phyloP scores from a whole-genome alignment of 2,113 vertebrate genomes.

The Stomatorhinus ivindoensis region DNA sequence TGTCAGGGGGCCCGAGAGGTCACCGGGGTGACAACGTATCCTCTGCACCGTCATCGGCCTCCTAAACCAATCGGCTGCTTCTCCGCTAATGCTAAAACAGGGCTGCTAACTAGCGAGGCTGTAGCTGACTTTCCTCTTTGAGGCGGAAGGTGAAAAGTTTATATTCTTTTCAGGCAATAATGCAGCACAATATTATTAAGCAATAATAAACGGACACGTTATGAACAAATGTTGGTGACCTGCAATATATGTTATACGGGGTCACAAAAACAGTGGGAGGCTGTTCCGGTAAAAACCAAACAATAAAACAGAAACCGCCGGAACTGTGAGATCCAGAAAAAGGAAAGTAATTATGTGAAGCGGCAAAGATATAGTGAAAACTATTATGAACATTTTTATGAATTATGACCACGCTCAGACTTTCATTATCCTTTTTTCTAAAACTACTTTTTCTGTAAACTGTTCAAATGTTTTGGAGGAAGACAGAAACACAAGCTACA shows the following conservation, averaged over 20 bases:
- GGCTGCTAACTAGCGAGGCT: neutral
- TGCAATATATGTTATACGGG: neutral
- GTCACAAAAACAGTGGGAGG: neutral
- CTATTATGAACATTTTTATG: neutral
- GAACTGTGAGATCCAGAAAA: neutral
- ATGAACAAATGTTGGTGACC: neutral
- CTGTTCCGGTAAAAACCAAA: neutral
- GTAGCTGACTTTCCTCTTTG: neutral
- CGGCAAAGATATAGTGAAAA: neutral
- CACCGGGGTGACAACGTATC: neutral
- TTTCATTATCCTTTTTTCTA: neutral
- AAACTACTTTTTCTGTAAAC: neutral
- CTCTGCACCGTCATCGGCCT: neutral
- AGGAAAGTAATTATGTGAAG: neutral
- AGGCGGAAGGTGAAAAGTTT: neutral
- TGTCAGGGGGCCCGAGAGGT: neutral
- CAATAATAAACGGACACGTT: neutral
- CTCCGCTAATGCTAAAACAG: neutral
- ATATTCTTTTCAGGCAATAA: neutral
- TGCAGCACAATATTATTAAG: neutral
- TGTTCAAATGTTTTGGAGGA: neutral
- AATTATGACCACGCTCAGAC: neutral
- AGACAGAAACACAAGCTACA: slow-evolving; percentile 30
- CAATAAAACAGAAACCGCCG: neutral
- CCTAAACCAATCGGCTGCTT: neutral